Percentiles rank a stretch among this genome's conserved stretches.
These are phyloP conservation scores for Geopemphigus sp. DNA, from an alignment of 1,140 invertebrate genomes.

Conservation along the genomic window DNA sequence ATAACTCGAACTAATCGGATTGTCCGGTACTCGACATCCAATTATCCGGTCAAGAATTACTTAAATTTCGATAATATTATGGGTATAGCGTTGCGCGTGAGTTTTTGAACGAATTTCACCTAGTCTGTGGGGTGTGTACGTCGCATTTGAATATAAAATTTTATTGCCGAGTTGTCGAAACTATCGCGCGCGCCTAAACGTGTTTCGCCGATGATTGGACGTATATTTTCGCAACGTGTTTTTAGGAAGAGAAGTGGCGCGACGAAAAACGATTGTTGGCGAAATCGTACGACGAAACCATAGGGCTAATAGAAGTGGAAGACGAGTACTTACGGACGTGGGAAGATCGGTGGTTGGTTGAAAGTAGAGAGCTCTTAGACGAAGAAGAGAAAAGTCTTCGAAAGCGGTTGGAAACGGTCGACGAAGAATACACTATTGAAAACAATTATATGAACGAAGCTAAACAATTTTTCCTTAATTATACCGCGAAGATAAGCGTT, in stretches of 20 bases:
- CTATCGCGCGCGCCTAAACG: no score
- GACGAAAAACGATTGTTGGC: background rate
- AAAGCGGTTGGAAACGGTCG: background rate
- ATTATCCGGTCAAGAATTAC: no score
- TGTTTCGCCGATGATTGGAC: no score
- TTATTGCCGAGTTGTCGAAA: no score
- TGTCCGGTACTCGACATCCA: no score
- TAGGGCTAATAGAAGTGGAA: background rate
- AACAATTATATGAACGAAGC: background rate
- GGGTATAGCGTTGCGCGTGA: no score
- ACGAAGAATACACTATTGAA: background rate
- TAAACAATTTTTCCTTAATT: background rate
- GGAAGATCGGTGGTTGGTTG: background rate
- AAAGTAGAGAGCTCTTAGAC: background rate
- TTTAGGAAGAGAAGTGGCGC: background rate
- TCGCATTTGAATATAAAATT: no score
- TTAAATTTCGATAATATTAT: no score
- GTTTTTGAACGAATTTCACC: no score
- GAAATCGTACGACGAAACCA: background rate
- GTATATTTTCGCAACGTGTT: no score
- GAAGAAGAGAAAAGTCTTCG: background rate
- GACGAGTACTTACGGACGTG: background rate
- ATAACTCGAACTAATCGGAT: no score
- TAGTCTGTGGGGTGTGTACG: no score
- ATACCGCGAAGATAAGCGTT: background rate